Evolutionary conservation across 2,888 invertebrate genomes (phyloP), one percentile per base, ranked within the genome.

Genomic region (Congeria kusceri): DNA sequence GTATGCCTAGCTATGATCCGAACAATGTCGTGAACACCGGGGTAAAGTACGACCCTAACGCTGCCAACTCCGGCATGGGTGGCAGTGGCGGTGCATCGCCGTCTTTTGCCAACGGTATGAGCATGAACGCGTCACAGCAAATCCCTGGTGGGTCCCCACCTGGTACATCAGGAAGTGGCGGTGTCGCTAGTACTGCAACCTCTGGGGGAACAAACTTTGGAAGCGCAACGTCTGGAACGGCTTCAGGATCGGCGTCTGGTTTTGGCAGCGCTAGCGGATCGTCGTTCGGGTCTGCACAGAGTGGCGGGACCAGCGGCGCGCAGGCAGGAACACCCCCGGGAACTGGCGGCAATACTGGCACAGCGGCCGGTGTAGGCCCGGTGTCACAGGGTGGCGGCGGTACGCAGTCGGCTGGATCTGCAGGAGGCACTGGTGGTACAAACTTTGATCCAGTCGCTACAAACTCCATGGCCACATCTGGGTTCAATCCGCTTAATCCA

Each of bases 401-500:
- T 5, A 23, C 49, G 18, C 58, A 59, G 23, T 56, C 73, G 18
- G 74, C 78, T 1, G 65, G 68, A 15, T n/a, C 71, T 1, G 65
- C 69, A 4, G 83, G 74, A n/a, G 64, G 65, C 9, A 53, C 71
- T 18, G 58, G 49, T 18, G 32, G 39, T 0, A 13, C 63, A 5
- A 64, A 47, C 11, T 86, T 80, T 77, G 86, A 86, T 73, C 86
- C 86, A 11, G 65, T 83, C 3, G 64, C 76, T 29, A 75, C 86
- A 25, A 86, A 86, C 53, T 74, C 78, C 18, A 77, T 81, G 71
- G 82, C 79, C 46, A 86, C 86, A 5, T 64, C 80, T 2, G 86
- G 86, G 29, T 86, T 86, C 57, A 86, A 86, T 44, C 86, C 86
- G 25, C 61, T 86, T 9, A 86, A 81, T 61, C 86, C 86, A 23